Evolutionary conservation across 2,797 vertebrate genomes (phyloP).

Genomic region (Lophius americanus): DNA sequence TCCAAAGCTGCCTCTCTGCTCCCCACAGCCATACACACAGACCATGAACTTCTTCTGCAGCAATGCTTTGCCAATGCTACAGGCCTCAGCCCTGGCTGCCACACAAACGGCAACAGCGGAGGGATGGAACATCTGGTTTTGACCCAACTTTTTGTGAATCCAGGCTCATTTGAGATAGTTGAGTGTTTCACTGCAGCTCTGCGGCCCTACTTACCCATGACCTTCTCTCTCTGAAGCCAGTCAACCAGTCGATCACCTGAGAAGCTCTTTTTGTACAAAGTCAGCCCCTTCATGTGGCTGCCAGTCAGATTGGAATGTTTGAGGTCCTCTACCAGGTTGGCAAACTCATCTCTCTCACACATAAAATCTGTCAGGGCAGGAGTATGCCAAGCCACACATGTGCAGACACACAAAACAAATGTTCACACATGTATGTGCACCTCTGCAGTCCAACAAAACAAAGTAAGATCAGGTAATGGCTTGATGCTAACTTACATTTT

Average conservation of each 20-base stretch:
- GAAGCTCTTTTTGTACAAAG: slow-evolving; percentile 77
- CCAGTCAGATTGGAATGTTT: slow-evolving; percentile 73
- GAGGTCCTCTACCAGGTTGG: slow-evolving; percentile 71
- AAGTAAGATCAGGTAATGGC: no score
- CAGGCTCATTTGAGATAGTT: neutral
- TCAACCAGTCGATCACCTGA: slow-evolving; percentile 71
- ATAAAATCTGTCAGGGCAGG: slow-evolving; percentile 62
- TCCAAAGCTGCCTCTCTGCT: slow-evolving; percentile 65
- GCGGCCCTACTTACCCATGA: slow-evolving; percentile 69
- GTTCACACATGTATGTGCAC: slow-evolving; percentile 14
- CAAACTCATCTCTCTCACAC: slow-evolving; percentile 78
- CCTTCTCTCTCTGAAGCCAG: slow-evolving; percentile 74
- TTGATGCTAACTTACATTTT: no score
- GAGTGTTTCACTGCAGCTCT: slow-evolving; percentile 3
- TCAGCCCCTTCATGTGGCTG: slow-evolving; percentile 71
- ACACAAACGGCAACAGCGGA: slow-evolving; percentile 59
- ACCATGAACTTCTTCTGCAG: slow-evolving; percentile 79
- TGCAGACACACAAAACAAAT: slow-evolving; percentile 47
- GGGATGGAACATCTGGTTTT: slow-evolving; percentile 5
- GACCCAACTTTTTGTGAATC: neutral
- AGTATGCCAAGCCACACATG: slow-evolving; percentile 27
- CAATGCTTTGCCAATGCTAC: slow-evolving; percentile 62
- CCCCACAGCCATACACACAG: slow-evolving; percentile 52
- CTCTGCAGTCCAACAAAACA: no score
- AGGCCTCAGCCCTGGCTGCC: slow-evolving; percentile 60